Percentiles rank a stretch among this genome's conserved stretches.
phyloP scores from a whole-genome alignment of 2,888 invertebrate genomes.

The Apocheima hispidaria region DNA sequence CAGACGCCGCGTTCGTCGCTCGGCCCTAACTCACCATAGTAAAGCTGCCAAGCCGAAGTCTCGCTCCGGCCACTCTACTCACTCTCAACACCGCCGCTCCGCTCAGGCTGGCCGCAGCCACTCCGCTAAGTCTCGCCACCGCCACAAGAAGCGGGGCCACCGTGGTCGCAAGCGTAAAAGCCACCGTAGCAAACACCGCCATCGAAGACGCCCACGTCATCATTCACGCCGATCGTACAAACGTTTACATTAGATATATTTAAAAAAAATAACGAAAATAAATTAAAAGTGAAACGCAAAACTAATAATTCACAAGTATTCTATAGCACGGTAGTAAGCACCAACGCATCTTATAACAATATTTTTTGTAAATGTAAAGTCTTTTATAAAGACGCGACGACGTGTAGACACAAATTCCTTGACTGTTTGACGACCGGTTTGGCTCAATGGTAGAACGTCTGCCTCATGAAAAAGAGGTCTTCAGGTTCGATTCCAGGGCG shows the following conservation, averaged over 20 bases:
- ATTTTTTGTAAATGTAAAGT: no score
- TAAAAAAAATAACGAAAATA: neutral
- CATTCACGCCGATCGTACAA: neutral
- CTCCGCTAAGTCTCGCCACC: neutral
- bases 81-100: neutral
- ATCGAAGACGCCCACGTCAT: neutral
- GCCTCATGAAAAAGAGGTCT: no score
- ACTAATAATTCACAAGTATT: neutral
- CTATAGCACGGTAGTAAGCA: neutral
- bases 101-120: neutral
- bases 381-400: no score
- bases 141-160: neutral
- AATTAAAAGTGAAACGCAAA: no score
- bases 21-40: neutral
- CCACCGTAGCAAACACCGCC: neutral
- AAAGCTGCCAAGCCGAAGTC: neutral
- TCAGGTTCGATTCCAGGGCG: no score
- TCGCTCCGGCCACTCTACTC: neutral
- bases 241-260: neutral
- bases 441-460: no score
- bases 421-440: no score
- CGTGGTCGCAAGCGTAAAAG: neutral
- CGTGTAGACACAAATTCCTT: no score
- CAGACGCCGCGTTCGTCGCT: constrained; percentile 8
- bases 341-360: no score